phyloP scores from a whole-genome alignment of 2,888 invertebrate genomes.

The Spialia ferax region DNA sequence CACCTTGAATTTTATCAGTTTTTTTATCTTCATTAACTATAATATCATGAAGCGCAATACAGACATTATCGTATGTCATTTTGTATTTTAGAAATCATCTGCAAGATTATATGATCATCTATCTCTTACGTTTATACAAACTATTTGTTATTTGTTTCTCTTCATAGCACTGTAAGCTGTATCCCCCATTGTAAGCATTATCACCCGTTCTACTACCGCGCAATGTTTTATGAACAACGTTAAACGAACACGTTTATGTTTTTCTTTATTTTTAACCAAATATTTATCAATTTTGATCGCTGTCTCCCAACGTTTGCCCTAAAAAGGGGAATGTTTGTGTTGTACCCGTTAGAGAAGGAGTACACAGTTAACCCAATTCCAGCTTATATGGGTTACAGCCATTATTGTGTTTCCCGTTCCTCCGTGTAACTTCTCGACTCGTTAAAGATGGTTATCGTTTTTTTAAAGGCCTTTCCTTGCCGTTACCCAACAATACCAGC shows the following conservation, averaged over 20 bases:
- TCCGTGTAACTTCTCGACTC: slow-evolving; percentile 46
- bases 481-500: slow-evolving; percentile 23
- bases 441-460: slow-evolving; percentile 50
- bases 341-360: slow-evolving; percentile 53
- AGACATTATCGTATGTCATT: neutral
- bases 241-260: too few relatives aligned
- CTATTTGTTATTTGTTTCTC: too few relatives aligned
- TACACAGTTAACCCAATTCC: slow-evolving; percentile 69
- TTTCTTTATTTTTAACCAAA: neutral
- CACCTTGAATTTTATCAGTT: neutral
- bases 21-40: neutral
- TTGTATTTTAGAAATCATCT: neutral
- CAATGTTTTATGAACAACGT: too few relatives aligned
- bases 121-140: too few relatives aligned
- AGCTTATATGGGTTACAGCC: slow-evolving; percentile 49
- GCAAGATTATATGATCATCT: too few relatives aligned
- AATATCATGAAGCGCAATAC: too few relatives aligned
- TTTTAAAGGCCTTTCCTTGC: slow-evolving; percentile 40
- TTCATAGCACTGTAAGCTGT: too few relatives aligned
- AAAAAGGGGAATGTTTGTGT: slow-evolving; percentile 22
- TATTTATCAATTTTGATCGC: neutral
- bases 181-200: too few relatives aligned
- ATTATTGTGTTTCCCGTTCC: slow-evolving; percentile 45
- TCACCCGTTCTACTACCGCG: too few relatives aligned
- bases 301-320: neutral